Conservation (phyloP, 2,888 invertebrate species). For the Chymomyza procnemis region DNA sequence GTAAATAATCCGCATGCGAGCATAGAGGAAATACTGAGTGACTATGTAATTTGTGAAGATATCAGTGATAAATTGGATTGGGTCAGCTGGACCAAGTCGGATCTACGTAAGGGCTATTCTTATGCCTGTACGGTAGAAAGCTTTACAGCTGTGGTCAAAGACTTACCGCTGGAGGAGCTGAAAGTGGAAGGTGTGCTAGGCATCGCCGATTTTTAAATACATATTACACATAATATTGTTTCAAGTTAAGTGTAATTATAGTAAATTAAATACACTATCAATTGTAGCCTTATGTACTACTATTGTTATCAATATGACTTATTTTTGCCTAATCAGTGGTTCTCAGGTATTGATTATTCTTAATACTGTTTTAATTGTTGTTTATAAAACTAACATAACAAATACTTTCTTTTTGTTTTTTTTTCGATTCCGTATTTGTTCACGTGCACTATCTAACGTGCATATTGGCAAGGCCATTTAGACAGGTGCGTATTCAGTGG, state of each 20-base stretch:
- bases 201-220: constrained; percentile 10
- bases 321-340: constrained; percentile 7
- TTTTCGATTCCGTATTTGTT: constrained; percentile 9
- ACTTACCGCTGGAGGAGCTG: constrained; percentile 59
- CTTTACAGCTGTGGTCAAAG: constrained; percentile 56
- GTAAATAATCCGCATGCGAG: constrained; percentile 76
- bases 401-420: no score
- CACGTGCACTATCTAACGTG: constrained; percentile 28
- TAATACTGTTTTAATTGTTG: constrained; percentile 28
- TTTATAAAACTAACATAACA: neutral
- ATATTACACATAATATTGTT: neutral
- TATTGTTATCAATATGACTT: neutral
- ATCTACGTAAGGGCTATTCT: constrained; percentile 64
- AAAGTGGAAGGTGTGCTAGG: constrained; percentile 60
- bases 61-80: constrained; percentile 63
- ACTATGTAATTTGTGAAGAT: constrained; percentile 70
- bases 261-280: neutral
- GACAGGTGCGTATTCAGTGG: no score
- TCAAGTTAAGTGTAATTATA: neutral
- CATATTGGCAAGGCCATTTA: neutral
- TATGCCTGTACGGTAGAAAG: constrained; percentile 71
- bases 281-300: neutral
- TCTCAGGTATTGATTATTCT: constrained; percentile 27
- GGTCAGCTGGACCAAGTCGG: constrained; percentile 66
- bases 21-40: constrained; percentile 50